These are phyloP conservation scores for Barbus barbus DNA, from an alignment of 2,113 vertebrate species.

Conservation along the genomic window DNA sequence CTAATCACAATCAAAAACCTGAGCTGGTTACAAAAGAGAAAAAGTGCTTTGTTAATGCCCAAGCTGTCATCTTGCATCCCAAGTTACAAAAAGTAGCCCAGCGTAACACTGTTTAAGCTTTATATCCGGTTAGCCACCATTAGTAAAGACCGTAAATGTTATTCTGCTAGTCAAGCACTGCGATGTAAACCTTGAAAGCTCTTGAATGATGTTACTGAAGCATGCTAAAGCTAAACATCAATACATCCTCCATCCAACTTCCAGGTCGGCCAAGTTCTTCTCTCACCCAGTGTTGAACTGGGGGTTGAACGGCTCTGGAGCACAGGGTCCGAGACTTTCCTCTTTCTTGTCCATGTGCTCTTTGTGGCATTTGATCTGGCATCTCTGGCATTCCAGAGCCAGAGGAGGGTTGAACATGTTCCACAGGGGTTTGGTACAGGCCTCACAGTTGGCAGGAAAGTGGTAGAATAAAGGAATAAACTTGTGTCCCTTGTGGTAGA, in stretches of 20 bases:
- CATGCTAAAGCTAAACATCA: background rate
- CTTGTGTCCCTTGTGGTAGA: conserved; percentile 89
- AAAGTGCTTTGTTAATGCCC: conserved; percentile 45
- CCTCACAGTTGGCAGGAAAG: conserved; percentile 88
- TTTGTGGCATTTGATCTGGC: conserved; percentile 89
- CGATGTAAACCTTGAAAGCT: too few species aligned
- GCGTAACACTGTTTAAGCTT: background rate
- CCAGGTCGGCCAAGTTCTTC: background rate
- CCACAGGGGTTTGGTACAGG: conserved; percentile 88
- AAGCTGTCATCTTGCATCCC: conserved; percentile 15
- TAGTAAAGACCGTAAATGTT: background rate
- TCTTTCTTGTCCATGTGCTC: conserved; percentile 90
- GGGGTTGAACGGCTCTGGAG: conserved; percentile 40
- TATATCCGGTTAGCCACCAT: background rate
- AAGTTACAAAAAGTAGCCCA: background rate
- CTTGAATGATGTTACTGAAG: background rate
- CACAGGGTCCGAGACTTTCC: conserved; percentile 84
- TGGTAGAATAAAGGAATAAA: conserved; percentile 89
- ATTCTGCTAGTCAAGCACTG: background rate
- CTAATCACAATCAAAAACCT: background rate
- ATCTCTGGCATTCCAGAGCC: conserved; percentile 86
- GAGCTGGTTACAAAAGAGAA: background rate
- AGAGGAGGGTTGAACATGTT: conserved; percentile 89
- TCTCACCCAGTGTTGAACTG: conserved; percentile 49
- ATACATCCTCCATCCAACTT: background rate